Base-by-base conservation (phyloP, 2,888 invertebrate species). In the Melipona bicolor region DNA sequence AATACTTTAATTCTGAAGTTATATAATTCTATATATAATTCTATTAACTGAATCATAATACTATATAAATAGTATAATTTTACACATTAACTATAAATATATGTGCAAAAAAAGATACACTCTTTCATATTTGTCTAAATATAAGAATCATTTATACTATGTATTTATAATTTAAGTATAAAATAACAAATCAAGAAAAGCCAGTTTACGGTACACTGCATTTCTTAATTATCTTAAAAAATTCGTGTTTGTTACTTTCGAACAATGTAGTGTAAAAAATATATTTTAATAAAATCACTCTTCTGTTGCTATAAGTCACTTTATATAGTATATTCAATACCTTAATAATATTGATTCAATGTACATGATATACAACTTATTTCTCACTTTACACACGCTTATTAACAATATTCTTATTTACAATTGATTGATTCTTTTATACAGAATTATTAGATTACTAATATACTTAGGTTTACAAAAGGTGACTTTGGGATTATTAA, bases 381-480 rank as follows among this genome's bases (percentile, higher is more conserved):
- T 76, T 64, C n/a, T 67, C 74, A 76, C 21, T 71, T 49, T 54
- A 17, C 65, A 86, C 75, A 79, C 72, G 27, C 85, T 54, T 72
- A 77, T 82, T 84, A 85, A 83, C 76, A 81, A 71, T 81, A 79
- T 79, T 77, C 56, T 54, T 87, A 87, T 87, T 59, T 87, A 87
- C 87, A 87, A 78, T 69, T 61, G 52, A 79, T 81, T 32, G 61
- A 74, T 71, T 56, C 52, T 32, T 82, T 81, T 88, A 88, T 86
- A 88, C 76, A 88, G 77, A 71, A 78, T 67, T 84, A 65, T 65
- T 65, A 52, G 27, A 77, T 36, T 74, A 81, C 65, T 84, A 90
- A 73, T 86, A 83, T 87, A 78, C 90, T 89, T 86, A 89, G 92
- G 92, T 91, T 90, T 88, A 89, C 90, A 87, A 90, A 91, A 90